These are phyloP conservation scores for Lithophane leautieri DNA, from an alignment of 2,888 invertebrate genomes.

Conservation along the genomic window DNA sequence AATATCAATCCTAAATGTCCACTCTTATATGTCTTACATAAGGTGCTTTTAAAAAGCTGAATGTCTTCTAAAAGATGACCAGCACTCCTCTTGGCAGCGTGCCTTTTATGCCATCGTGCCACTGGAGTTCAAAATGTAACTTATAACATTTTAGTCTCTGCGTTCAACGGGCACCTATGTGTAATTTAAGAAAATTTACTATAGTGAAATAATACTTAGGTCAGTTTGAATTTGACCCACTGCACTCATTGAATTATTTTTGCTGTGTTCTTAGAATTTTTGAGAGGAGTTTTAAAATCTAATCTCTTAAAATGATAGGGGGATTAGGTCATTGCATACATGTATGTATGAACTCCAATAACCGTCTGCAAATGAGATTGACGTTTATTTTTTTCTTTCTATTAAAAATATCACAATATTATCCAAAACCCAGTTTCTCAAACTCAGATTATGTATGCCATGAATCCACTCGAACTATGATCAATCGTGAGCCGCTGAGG, in stretches of 20 bases:
- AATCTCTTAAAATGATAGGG: not conserved
- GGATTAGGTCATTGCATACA: not conserved
- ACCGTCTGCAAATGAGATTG: not conserved
- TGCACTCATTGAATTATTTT: slow-evolving; percentile 16
- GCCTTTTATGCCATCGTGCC: slow-evolving; percentile 42
- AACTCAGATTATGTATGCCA: slow-evolving; percentile 73
- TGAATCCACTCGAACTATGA: slow-evolving; percentile 77
- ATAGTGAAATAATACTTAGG: slow-evolving; percentile 27
- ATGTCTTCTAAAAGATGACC: slow-evolving; percentile 52
- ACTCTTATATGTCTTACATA: slow-evolving; percentile 48
- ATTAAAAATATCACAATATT: slow-evolving; percentile 11
- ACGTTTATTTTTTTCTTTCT: no score
- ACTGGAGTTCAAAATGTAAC: slow-evolving; percentile 46
- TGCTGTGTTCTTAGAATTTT: not conserved
- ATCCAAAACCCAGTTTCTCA: slow-evolving; percentile 51
- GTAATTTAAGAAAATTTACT: slow-evolving; percentile 61
- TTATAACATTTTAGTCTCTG: slow-evolving; percentile 56
- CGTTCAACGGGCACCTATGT: slow-evolving; percentile 20
- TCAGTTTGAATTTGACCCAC: slow-evolving; percentile 24
- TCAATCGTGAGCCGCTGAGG: slow-evolving; percentile 69
- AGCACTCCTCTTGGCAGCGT: slow-evolving; percentile 60
- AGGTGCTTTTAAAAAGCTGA: slow-evolving; percentile 47
- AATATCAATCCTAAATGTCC: slow-evolving; percentile 37
- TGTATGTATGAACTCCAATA: no score
- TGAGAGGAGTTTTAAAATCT: not conserved